Evolutionary conservation across 2,113 vertebrate genomes (phyloP).

Genomic region (Erythrocercus mccallii): DNA sequence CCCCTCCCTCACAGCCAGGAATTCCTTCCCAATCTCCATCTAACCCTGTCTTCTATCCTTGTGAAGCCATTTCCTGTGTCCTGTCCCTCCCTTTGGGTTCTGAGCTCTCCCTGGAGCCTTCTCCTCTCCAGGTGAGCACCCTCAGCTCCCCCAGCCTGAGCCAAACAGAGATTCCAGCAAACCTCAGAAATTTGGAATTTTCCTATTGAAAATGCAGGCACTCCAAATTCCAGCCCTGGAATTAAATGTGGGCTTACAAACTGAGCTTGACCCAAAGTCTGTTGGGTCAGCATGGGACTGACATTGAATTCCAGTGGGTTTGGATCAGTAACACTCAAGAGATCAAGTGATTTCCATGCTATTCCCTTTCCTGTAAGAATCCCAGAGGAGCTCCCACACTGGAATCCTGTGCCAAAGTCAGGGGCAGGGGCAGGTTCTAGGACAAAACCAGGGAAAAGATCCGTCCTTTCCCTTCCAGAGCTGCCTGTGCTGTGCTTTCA

Average conservation of each 20-base stretch:
- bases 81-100: neutral
- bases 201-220: neutral
- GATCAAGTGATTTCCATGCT: neutral
- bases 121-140: fast-evolving
- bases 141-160: neutral
- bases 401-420: neutral
- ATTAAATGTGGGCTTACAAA: neutral
- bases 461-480: neutral
- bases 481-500: neutral
- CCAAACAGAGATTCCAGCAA: neutral
- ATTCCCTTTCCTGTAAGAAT: neutral
- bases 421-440: neutral
- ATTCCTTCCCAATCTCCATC: neutral
- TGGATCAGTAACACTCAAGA: neutral
- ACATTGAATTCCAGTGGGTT: neutral
- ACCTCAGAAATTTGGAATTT: neutral
- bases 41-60: too few species aligned
- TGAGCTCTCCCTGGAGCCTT: neutral
- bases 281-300: neutral
- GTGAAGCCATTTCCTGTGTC: neutral
- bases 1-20: neutral
- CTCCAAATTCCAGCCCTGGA: neutral
- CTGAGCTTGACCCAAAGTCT: neutral
- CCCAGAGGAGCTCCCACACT: neutral
- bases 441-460: neutral